phyloP scores from a whole-genome alignment of 2,888 invertebrate genomes.

The Antheraea yamamai region DNA sequence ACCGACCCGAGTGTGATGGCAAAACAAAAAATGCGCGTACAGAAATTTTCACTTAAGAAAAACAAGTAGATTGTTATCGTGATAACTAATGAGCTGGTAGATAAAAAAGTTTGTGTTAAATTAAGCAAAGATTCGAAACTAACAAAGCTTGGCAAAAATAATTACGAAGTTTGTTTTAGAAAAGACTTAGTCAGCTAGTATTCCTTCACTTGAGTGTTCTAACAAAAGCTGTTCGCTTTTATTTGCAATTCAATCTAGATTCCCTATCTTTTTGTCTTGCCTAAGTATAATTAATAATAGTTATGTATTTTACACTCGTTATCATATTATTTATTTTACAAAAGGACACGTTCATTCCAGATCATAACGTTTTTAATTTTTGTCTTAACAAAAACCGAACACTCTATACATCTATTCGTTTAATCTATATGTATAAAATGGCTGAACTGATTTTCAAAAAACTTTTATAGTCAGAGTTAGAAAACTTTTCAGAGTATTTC shows the following conservation, averaged over 20 bases:
- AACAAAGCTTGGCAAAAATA: slow-evolving; percentile 7
- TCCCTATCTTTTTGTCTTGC: not conserved
- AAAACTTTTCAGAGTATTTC: too few species aligned
- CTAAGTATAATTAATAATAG: not conserved
- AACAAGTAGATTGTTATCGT: not conserved
- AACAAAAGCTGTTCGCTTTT: slow-evolving; percentile 6
- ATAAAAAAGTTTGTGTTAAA: not conserved
- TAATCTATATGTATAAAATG: too few species aligned
- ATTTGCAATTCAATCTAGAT: not conserved
- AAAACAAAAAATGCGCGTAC: too few species aligned
- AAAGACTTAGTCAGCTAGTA: slow-evolving; percentile 11
- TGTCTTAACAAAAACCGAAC: too few species aligned
- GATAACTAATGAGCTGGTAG: slow-evolving; percentile 8
- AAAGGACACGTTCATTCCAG: not conserved
- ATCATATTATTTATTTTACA: not conserved
- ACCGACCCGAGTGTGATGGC: too few species aligned
- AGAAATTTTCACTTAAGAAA: not conserved
- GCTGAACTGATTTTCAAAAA: too few species aligned
- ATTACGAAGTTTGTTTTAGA: slow-evolving; percentile 10
- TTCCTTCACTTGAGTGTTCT: not conserved
- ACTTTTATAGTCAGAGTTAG: too few species aligned
- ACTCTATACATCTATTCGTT: too few species aligned
- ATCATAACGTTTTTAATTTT: not conserved
- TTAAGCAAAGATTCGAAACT: slow-evolving; percentile 1
- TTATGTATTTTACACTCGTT: not conserved